phyloP scores from a whole-genome alignment of 2,888 invertebrate species.

The Trilocha varians region DNA sequence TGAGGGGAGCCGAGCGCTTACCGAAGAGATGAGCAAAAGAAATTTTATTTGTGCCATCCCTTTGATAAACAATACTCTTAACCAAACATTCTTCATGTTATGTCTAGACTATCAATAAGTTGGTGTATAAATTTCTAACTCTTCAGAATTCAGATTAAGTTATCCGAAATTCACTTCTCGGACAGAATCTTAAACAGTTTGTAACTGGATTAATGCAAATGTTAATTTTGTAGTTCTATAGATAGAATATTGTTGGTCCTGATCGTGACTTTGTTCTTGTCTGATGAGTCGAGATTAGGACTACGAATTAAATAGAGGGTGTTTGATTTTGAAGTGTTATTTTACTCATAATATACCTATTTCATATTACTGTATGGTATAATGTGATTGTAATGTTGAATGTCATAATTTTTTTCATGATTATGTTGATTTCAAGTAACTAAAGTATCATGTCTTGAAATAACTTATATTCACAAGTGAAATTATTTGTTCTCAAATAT shows the following conservation, averaged over 20 bases:
- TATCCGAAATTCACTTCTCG: neutral
- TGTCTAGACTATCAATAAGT: slow-evolving; percentile 4
- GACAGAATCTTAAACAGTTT: neutral
- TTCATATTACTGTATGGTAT: no score
- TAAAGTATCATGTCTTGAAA: no score
- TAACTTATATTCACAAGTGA: no score
- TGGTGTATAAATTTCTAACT: slow-evolving; percentile 2
- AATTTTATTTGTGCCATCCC: slow-evolving; percentile 36
- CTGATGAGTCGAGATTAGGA: no score
- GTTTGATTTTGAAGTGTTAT: no score
- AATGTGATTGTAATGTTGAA: no score
- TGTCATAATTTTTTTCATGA: no score
- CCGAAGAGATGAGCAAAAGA: slow-evolving; percentile 45
- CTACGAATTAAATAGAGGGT: no score
- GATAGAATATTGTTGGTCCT: neutral
- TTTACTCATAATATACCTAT: no score
- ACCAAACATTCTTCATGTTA: slow-evolving; percentile 23
- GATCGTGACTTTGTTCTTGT: neutral
- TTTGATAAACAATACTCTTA: slow-evolving; percentile 36
- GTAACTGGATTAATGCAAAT: neutral
- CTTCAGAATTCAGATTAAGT: neutral
- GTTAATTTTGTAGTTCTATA: neutral
- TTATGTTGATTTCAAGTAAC: no score
- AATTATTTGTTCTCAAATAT: no score
- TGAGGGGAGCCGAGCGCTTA: slow-evolving; percentile 28